Evolutionary conservation across 2,888 invertebrate genomes (phyloP), one percentile per base, ranked within the genome.

Genomic region (Torymus tubicola): DNA sequence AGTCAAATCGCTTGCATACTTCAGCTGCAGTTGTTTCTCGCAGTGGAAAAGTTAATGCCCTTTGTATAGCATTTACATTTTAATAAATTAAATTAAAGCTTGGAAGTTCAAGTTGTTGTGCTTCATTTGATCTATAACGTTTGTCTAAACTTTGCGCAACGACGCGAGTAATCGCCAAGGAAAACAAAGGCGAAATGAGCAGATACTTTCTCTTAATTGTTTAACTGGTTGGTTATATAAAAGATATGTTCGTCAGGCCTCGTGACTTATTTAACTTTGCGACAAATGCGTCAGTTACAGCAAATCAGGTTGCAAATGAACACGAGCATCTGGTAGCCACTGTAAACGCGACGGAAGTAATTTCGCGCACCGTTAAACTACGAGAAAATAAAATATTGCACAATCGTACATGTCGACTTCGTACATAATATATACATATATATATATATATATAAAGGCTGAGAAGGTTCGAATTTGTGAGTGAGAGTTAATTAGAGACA

Each of bases 301-400:
- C 0, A 55, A 74, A 65, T 74, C 65, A 72, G 50, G 61, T 60
- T 14, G 52, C 58, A 64, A 31, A 63, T 73, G 53, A 64, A 18
- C 58, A 18, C 68, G 55, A 61, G 61, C 72, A 58, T 24, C 16
- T 42, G 11, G 42, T 11, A 31, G n/a, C 21, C 8, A 24, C 63
- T 16, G 13, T 21, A 11, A 21, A 55, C 14, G 21, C 57, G n/a
- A 64, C 76, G 70, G 71, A 81, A 81, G 63, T 83, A 81, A 82
- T 84, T 84, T 83, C 72, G 77, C 72, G 75, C 78, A 65, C 79
- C 82, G 69, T 64, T 69, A 73, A 63, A 21, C 72, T 68, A 65
- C 68, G 31, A 78, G 63, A 61, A 70, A 76, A 67, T 78, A 72
- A 82, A 81, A 78, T 75, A 80, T 81, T 69, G 61, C 55, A 65